These are phyloP conservation scores for Tetramorium simillimum DNA, from an alignment of 1,140 invertebrate species.

Conservation along the genomic window DNA sequence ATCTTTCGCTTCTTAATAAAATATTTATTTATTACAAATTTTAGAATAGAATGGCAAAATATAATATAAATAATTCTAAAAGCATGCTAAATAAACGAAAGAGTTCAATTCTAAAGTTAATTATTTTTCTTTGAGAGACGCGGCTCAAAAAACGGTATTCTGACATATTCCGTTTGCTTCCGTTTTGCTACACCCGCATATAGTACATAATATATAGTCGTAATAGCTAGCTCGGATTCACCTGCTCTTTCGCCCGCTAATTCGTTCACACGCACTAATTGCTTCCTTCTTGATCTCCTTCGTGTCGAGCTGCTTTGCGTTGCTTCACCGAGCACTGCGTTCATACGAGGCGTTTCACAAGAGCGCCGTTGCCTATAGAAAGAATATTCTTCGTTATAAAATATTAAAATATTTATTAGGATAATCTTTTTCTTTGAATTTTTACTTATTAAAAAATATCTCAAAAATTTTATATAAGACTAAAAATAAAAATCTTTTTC, in stretches of 20 bases:
- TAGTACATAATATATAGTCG: slow-evolving; percentile 22
- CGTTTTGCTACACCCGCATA: slow-evolving; percentile 1
- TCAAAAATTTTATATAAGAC: background rate
- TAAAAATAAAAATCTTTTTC: background rate
- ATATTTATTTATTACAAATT: background rate
- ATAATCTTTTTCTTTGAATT: background rate
- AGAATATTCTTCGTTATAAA: background rate
- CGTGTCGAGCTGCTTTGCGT: background rate
- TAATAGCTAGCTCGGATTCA: slow-evolving; percentile 45
- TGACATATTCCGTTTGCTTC: slow-evolving; percentile 35
- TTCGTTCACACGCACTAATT: slow-evolving; percentile 73
- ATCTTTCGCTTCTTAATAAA: background rate
- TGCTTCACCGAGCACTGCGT: background rate
- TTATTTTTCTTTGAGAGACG: background rate
- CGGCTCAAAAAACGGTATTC: slow-evolving; percentile 18
- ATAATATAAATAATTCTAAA: background rate
- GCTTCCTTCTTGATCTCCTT: slow-evolving; percentile 66
- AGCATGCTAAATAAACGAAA: background rate
- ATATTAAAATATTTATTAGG: background rate
- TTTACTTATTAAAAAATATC: background rate
- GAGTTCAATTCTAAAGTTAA: background rate
- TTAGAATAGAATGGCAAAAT: background rate
- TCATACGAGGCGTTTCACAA: slow-evolving; percentile 10
- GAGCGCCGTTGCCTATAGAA: slow-evolving; percentile 4
- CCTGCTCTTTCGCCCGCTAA: slow-evolving; percentile 58